Evolutionary conservation across 2,113 vertebrate species (phyloP).

Genomic region (Carassius carassius): DNA sequence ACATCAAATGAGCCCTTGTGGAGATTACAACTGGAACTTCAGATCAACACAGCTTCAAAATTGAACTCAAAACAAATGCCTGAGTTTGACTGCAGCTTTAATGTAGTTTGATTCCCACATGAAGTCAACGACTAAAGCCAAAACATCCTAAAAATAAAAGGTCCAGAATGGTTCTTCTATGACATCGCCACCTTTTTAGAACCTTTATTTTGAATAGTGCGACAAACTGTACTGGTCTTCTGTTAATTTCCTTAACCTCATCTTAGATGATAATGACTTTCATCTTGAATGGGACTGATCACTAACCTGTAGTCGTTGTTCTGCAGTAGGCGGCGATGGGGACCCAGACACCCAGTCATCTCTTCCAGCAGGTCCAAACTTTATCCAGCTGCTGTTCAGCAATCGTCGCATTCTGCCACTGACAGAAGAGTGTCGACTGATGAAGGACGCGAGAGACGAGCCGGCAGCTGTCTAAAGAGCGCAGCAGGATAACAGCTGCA

Average conservation of each 20-base stretch:
- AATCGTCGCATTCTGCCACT: conserved; percentile 77
- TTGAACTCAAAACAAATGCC: no score
- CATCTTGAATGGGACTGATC: neutral
- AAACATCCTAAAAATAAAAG: no score
- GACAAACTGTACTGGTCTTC: neutral
- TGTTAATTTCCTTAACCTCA: neutral
- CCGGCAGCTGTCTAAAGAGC: neutral
- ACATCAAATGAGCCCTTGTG: neutral
- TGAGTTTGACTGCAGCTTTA: no score
- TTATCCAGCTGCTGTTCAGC: conserved; percentile 85
- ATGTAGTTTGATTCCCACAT: no score
- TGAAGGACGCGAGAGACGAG: neutral
- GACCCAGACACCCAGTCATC: conserved; percentile 87
- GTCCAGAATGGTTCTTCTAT: no score
- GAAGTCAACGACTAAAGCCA: no score
- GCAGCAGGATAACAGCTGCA: neutral
- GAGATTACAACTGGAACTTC: neutral
- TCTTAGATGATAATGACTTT: neutral
- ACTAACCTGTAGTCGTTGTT: conserved; percentile 83
- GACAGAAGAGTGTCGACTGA: neutral
- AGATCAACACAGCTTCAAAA: neutral
- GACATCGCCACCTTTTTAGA: no score
- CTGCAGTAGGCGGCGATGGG: conserved; percentile 69
- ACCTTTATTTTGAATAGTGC: neutral
- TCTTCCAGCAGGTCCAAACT: conserved; percentile 86